Conservation (phyloP, 2,888 invertebrate species). For the Shargacucullia verbasci region DNA sequence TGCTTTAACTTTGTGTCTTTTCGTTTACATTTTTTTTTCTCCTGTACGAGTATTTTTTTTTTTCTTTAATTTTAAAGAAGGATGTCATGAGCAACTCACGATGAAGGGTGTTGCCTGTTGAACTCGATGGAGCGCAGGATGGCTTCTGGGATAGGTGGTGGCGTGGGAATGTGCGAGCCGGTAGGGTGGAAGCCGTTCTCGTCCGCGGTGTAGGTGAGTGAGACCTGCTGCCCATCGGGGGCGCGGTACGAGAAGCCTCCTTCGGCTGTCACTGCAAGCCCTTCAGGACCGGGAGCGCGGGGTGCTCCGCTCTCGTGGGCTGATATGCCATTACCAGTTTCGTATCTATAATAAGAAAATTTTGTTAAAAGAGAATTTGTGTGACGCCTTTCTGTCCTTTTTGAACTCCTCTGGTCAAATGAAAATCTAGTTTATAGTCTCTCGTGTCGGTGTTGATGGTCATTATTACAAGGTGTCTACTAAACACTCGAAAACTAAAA, state of each 20-base stretch:
- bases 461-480: background rate
- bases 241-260: conserved; percentile 91
- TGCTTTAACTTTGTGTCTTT: no score
- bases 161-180: conserved; percentile 89
- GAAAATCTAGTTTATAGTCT: no score
- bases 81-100: conserved; percentile 63
- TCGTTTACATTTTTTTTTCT: no score
- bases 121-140: conserved; percentile 83
- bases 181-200: conserved; percentile 91
- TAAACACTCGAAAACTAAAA: no score
- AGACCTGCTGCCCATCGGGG: conserved; percentile 90
- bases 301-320: conserved; percentile 88
- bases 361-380: background rate
- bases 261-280: conserved; percentile 86
- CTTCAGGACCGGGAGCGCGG: conserved; percentile 84
- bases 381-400: no score
- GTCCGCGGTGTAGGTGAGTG: conserved; percentile 90
- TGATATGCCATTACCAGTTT: conserved; percentile 90
- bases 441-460: no score
- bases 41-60: no score
- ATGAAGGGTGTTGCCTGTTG: conserved; percentile 74
- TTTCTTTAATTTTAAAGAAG: no score
- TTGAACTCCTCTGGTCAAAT: no score
- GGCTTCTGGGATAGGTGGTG: conserved; percentile 88
- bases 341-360: conserved; percentile 74